Base-by-base conservation (phyloP, 2,888 invertebrate genomes). In the Ochropacha duplaris region DNA sequence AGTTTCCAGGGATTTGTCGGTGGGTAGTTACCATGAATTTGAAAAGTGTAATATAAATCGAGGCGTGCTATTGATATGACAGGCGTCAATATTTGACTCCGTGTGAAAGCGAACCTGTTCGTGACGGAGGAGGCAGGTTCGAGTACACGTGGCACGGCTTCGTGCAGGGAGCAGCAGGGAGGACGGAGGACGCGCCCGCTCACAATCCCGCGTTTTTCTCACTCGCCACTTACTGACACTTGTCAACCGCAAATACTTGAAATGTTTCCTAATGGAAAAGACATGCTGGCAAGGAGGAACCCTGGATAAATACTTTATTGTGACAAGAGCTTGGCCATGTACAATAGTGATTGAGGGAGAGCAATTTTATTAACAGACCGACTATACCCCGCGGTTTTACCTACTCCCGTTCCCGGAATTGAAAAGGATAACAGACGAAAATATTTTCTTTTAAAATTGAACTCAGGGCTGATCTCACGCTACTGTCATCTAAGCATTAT, bases 291-390 rank as follows among this genome's bases (percentile, higher is more conserved):
- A 76, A 73, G 76, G 81, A 80, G 81, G 79, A 81, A 65, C 76
- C 81, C 86, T 86, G 88, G 78, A 86, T 92, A 91, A 92, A 92
- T 92, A 91, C 92, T 91, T 92, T 90, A 92, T 88, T 82, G 88
- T 76, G 81, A 89, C 90, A 84, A 91, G 90, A 83, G 84, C 84
- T 74, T 66, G 78, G 76, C 74, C 81, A 72, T 85, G 83, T 80
- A 76, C 75, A 57, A 71, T 79, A 84, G 81, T 83, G 86, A 86
- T 86, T 84, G 74, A 69, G 66, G 65, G 44, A 44, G 44, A 19
- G 16, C 44, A 39, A 39, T 39, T 39, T 39, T 28, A 28, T 28
- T 28, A 28, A 28, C 28, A 31, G 12, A 31, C 31, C 31, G 9
- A 9, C 19, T 19, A 19, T 44, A 19, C 39, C 16, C n/a, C 19